A percentile compares a stretch with the other conserved stretches of the same genome.
Conservation (phyloP, 1,140 invertebrate species). For the Nomia melanderi region DNA sequence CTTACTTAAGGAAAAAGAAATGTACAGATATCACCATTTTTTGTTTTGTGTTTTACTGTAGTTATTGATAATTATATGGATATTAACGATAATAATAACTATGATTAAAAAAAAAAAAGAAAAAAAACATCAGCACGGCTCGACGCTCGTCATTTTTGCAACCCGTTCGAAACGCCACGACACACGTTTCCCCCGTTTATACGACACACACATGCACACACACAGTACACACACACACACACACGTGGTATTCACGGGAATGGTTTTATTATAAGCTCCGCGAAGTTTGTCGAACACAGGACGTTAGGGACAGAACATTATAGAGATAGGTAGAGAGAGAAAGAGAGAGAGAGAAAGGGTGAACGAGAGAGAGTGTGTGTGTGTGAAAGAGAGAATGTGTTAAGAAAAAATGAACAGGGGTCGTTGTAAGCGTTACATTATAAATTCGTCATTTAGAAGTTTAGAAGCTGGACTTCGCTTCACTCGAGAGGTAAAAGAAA, state of each 20-base stretch:
- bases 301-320: too few species aligned
- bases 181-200: constrained; percentile 1
- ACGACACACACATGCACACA: too few species aligned
- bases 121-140: constrained; percentile 70
- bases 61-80: constrained; percentile 82
- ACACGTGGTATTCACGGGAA: background rate
- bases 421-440: constrained; percentile 4
- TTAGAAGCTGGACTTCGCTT: constrained; percentile 38
- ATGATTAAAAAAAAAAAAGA: constrained; percentile 81
- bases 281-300: background rate
- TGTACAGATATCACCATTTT: constrained; percentile 81
- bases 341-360: too few species aligned
- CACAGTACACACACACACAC: too few species aligned
- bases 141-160: constrained; percentile 51
- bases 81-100: constrained; percentile 82
- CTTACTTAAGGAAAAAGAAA: constrained; percentile 76
- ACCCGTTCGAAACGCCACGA: constrained; percentile 26
- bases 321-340: too few species aligned
- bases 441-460: constrained; percentile 32
- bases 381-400: too few species aligned
- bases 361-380: too few species aligned
- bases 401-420: background rate
- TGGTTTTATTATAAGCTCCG: background rate
- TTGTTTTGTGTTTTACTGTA: constrained; percentile 82
- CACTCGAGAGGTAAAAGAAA: constrained; percentile 10